These are phyloP conservation scores for Andrena bicolor DNA, from an alignment of 2,888 invertebrate species.

Conservation along the genomic window DNA sequence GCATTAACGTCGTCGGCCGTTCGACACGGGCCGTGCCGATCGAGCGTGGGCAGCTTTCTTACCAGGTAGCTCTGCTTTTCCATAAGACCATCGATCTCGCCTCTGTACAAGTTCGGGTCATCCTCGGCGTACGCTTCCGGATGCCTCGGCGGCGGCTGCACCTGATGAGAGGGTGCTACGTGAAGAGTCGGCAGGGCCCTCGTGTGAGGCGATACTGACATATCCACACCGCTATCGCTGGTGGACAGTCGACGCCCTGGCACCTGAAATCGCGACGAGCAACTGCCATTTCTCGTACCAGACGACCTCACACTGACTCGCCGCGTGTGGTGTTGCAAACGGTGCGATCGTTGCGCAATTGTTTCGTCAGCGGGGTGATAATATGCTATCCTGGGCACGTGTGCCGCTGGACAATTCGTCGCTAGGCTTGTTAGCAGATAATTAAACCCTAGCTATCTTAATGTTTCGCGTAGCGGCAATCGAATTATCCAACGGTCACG, in stretches of 20 bases:
- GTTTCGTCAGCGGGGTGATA: conserved; percentile 38
- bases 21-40: conserved; percentile 21
- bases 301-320: conserved; percentile 3
- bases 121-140: conserved; percentile 87
- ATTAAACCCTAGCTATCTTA: not conserved
- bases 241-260: conserved; percentile 86
- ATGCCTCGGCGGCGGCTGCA: conserved; percentile 80
- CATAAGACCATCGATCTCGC: conserved; percentile 93
- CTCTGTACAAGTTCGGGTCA: conserved; percentile 89
- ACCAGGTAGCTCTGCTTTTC: conserved; percentile 88
- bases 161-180: conserved; percentile 79
- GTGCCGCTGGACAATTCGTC: conserved; percentile 39
- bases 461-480: too few species aligned
- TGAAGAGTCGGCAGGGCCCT: conserved; percentile 82
- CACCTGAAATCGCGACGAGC: conserved; percentile 75
- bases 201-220: conserved; percentile 83
- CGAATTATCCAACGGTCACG: conserved; percentile 34
- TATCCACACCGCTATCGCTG: conserved; percentile 86
- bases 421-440: not conserved
- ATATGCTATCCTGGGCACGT: not conserved
- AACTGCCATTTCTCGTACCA: conserved; percentile 51
- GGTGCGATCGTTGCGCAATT: conserved; percentile 44
- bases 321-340: conserved; percentile 42
- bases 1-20: conserved; percentile 33
- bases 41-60: conserved; percentile 46